phyloP scores from a whole-genome alignment of 1,140 invertebrate species.

The Stegodyphus dumicola region DNA sequence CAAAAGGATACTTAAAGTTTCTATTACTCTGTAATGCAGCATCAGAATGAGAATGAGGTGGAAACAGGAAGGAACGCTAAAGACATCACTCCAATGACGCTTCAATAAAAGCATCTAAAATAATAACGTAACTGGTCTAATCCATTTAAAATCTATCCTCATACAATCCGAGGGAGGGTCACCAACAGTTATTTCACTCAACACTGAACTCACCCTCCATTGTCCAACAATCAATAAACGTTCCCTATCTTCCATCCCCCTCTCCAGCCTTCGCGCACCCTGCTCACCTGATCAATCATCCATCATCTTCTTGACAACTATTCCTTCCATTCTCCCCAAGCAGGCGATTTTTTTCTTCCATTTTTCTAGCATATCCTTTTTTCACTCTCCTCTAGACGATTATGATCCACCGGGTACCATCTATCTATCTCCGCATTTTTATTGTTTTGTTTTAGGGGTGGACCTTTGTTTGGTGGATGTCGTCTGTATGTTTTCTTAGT shows the following conservation, averaged over 20 bases:
- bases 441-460: constrained; percentile 15
- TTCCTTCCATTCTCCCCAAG: neutral
- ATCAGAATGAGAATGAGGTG: no score
- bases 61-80: no score
- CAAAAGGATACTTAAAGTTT: no score
- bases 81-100: neutral
- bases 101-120: neutral
- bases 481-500: constrained; percentile 28
- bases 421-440: constrained; percentile 16
- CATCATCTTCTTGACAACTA: constrained; percentile 46
- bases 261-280: constrained; percentile 5
- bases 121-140: constrained; percentile 1
- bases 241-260: constrained; percentile 13
- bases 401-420: constrained; percentile 18
- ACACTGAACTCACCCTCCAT: constrained; percentile 17
- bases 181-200: constrained; percentile 37
- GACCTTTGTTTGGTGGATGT: constrained; percentile 17
- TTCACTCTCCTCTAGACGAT: constrained; percentile 4
- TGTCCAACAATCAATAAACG: constrained; percentile 45
- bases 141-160: neutral
- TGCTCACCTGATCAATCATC: constrained; percentile 45
- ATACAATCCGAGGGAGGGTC: neutral
- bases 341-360: neutral
- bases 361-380: constrained; percentile 23
- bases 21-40: no score